Evolutionary conservation across 2,888 invertebrate species (phyloP).

Genomic region (Hedychridium roseum): DNA sequence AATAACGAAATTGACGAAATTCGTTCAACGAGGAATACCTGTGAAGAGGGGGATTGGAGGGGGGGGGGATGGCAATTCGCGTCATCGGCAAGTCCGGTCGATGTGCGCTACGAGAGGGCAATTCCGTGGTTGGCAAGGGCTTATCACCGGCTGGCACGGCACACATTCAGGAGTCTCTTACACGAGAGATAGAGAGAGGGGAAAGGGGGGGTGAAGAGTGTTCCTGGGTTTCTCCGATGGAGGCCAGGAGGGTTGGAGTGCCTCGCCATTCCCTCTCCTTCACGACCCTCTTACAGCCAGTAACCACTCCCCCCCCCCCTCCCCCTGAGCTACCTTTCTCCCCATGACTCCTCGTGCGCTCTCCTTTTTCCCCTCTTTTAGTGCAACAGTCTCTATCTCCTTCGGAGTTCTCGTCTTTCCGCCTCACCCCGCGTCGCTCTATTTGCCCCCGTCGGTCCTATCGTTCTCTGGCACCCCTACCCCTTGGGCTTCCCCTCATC

Average conservation of each 20-base stretch:
- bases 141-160: slow-evolving; percentile 52
- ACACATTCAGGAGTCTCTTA: slow-evolving; percentile 36
- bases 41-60: too few species aligned
- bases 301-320: neutral
- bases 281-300: neutral
- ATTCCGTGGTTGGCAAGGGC: slow-evolving; percentile 45
- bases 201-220: slow-evolving; percentile 4
- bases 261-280: too few species aligned
- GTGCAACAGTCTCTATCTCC: too few species aligned
- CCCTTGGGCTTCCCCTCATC: too few species aligned
- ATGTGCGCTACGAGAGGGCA: slow-evolving; percentile 48
- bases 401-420: too few species aligned
- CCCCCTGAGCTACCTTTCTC: neutral
- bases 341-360: neutral
- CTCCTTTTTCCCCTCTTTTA: too few species aligned
- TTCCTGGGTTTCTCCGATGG: slow-evolving; percentile 29
- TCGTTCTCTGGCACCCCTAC: slow-evolving; percentile 15
- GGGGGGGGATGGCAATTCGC: too few species aligned
- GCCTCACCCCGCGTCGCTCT: neutral
- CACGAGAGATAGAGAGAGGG: slow-evolving; percentile 19
- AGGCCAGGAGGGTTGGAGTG: slow-evolving; percentile 25
- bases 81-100: slow-evolving; percentile 44
- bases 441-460: slow-evolving; percentile 16
- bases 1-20: too few species aligned
- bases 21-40: too few species aligned